These are phyloP conservation scores for Frankliniella intonsa DNA, from an alignment of 2,888 invertebrate species.

Conservation along the genomic window DNA sequence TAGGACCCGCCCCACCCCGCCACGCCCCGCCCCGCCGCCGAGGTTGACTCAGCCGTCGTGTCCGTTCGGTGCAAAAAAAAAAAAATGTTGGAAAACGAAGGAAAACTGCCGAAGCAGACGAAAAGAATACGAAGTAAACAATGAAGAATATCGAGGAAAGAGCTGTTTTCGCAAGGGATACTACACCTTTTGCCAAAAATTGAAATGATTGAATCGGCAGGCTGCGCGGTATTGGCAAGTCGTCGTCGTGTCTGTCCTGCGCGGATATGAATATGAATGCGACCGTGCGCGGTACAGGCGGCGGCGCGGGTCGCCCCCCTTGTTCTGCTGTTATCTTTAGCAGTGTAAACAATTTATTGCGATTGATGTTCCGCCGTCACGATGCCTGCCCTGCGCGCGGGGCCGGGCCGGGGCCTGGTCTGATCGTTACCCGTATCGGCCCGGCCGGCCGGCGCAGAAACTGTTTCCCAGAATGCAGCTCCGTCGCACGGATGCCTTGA, in stretches of 20 bases:
- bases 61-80: too few species aligned
- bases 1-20: not conserved
- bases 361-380: not conserved
- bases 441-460: too few species aligned
- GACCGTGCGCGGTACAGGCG: not conserved
- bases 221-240: not conserved
- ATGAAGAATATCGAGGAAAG: too few species aligned
- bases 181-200: too few species aligned
- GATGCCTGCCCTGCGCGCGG: not conserved
- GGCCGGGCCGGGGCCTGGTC: too few species aligned
- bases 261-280: not conserved
- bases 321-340: not conserved
- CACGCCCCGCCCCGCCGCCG: not conserved
- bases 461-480: too few species aligned
- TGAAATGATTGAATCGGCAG: not conserved
- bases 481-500: too few species aligned
- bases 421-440: too few species aligned
- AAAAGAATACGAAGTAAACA: too few species aligned
- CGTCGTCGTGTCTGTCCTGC: not conserved
- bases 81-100: too few species aligned
- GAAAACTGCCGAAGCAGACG: too few species aligned
- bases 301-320: not conserved
- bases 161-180: too few species aligned
- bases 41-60: not conserved
- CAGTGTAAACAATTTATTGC: not conserved